These are phyloP conservation scores for Gavialis gangeticus DNA, from an alignment of 2,113 vertebrate genomes.

Conservation along the genomic window DNA sequence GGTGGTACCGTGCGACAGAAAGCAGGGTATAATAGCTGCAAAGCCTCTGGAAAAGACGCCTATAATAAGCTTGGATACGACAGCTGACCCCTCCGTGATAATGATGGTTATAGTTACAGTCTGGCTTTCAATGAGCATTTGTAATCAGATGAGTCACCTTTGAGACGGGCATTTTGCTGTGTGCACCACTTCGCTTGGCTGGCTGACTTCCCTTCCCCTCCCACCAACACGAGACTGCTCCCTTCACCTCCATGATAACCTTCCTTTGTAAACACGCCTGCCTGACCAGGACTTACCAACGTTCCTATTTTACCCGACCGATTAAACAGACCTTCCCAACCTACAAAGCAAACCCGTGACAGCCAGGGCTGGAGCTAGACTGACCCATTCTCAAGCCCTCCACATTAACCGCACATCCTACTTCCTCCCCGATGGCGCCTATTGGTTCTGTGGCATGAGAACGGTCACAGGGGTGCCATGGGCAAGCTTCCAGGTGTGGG, in stretches of 20 bases:
- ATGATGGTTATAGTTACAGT: neutral
- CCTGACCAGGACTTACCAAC: neutral
- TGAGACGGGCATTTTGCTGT: neutral
- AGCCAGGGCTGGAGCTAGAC: neutral
- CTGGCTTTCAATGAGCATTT: neutral
- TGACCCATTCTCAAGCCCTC: neutral
- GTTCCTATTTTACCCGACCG: neutral
- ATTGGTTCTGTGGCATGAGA: neutral
- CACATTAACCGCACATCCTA: neutral
- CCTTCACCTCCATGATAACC: neutral
- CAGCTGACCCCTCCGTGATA: neutral
- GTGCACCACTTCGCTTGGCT: neutral
- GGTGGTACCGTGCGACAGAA: neutral
- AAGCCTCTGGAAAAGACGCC: fast-evolving
- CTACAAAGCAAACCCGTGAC: neutral
- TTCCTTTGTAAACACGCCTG: neutral
- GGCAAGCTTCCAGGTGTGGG: neutral
- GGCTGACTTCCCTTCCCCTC: neutral
- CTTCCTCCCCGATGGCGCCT: neutral
- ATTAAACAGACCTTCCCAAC: neutral
- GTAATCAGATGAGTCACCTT: neutral
- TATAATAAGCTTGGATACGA: neutral
- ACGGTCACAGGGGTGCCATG: too few species aligned
- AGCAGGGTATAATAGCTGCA: neutral
- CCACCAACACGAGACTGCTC: neutral